These are phyloP conservation scores for Rhorus exstirpatorius DNA, from an alignment of 2,888 invertebrate species.

Conservation along the genomic window DNA sequence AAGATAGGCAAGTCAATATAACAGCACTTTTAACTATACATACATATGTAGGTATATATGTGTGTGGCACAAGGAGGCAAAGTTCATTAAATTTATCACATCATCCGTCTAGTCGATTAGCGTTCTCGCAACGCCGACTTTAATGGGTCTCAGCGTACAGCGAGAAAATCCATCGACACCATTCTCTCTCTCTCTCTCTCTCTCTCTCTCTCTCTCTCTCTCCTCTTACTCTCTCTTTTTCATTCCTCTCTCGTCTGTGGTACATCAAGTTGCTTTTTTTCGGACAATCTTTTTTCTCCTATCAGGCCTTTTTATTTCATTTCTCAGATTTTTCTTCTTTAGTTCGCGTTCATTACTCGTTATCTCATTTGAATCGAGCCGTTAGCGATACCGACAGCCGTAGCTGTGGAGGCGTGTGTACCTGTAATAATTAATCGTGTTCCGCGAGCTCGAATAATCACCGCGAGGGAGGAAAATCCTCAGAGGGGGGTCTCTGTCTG, in stretches of 20 bases:
- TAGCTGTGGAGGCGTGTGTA: conserved; percentile 37
- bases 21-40: conserved; percentile 38
- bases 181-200: not conserved
- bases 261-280: conserved; percentile 15
- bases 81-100: conserved; percentile 56
- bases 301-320: conserved; percentile 8
- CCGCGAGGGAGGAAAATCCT: not conserved
- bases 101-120: conserved; percentile 34
- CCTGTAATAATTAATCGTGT: conserved; percentile 34
- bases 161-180: conserved; percentile 38
- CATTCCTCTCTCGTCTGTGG: conserved; percentile 13
- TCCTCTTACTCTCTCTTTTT: conserved; percentile 7
- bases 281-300: conserved; percentile 17
- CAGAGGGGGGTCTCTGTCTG: conserved; percentile 6
- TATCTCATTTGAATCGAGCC: conserved; percentile 58
- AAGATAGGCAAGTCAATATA: conserved; percentile 43
- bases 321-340: conserved; percentile 39
- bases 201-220: conserved; percentile 10
- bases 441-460: not conserved
- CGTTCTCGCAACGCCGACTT: conserved; percentile 43
- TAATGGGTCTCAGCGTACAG: conserved; percentile 18
- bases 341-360: conserved; percentile 39
- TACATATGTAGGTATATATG: not conserved
- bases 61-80: not conserved
- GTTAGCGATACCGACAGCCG: conserved; percentile 60